phyloP scores from a whole-genome alignment of 2,888 invertebrate genomes.

The Epinotia bilunana region DNA sequence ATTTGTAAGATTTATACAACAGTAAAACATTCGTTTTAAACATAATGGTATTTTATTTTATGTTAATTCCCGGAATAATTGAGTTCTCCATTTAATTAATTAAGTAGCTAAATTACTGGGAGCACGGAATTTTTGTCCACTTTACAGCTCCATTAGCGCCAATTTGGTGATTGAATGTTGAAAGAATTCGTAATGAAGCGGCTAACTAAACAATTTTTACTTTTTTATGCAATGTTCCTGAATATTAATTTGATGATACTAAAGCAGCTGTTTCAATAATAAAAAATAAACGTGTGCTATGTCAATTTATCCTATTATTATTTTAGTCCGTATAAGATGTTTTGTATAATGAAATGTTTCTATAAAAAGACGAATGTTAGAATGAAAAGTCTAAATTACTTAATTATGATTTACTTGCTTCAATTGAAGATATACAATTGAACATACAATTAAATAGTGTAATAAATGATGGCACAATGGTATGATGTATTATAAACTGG shows the following conservation, averaged over 20 bases:
- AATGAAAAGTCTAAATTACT: neutral
- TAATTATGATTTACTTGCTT: constrained; percentile 1
- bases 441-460: neutral
- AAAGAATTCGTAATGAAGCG: neutral
- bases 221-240: neutral
- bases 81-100: constrained; percentile 2
- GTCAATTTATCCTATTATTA: too few species aligned
- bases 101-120: neutral
- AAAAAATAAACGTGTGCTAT: too few species aligned
- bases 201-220: neutral
- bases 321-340: too few species aligned
- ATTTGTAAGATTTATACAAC: neutral
- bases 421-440: neutral
- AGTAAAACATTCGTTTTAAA: neutral
- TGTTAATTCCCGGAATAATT: neutral
- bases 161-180: constrained; percentile 10
- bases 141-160: constrained; percentile 19
- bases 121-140: neutral
- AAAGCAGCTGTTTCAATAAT: too few species aligned
- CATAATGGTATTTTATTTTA: neutral
- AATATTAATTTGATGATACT: too few species aligned
- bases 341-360: too few species aligned
- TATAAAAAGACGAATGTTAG: neutral
- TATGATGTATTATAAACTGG: neutral
- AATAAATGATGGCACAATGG: constrained; percentile 5